A percentile compares a stretch with the other conserved stretches of the same genome.
Evolutionary conservation across 64 coral and sea anemone species (phyloP).

Genomic region (Exaiptasia diaphana): DNA sequence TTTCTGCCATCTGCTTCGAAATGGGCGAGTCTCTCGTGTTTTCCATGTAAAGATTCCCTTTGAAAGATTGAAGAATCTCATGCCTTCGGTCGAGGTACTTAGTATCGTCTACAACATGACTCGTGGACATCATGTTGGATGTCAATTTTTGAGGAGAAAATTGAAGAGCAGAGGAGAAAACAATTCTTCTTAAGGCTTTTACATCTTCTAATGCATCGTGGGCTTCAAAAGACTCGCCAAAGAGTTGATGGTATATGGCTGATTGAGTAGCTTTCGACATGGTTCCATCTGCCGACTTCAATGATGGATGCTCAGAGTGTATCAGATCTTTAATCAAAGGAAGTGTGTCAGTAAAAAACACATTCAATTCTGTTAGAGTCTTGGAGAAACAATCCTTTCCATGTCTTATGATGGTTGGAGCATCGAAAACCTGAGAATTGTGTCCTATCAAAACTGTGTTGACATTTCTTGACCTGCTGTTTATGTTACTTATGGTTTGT

Average conservation of each 20-base stretch:
- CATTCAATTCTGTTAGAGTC: neutral
- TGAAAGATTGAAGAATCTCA: slow-evolving; percentile 26
- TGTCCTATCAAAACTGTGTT: slow-evolving; percentile 18
- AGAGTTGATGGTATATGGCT: neutral
- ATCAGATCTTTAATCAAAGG: slow-evolving; percentile 19
- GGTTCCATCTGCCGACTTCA: neutral
- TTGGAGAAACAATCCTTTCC: slow-evolving; percentile 1
- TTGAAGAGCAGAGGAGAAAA: neutral
- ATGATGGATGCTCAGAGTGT: neutral
- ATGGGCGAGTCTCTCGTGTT: neutral
- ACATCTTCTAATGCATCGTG: slow-evolving; percentile 46
- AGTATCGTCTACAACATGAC: slow-evolving; percentile 2
- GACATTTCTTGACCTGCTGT: too few relatives aligned
- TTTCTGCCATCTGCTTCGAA: slow-evolving; percentile 19
- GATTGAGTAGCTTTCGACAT: neutral
- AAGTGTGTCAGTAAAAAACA: slow-evolving; percentile 23
- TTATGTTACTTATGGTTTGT: neutral
- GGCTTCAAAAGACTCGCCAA: slow-evolving; percentile 7
- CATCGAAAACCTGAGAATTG: slow-evolving; percentile 16
- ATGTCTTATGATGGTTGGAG: slow-evolving; percentile 1
- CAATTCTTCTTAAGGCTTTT: neutral
- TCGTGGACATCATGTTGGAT: neutral
- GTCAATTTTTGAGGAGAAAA: neutral
- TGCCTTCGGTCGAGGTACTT: slow-evolving; percentile 28
- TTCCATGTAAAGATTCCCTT: slow-evolving; percentile 29